Evolutionary conservation across 2,113 vertebrate genomes (phyloP).

Genomic region (Fulica atra): DNA sequence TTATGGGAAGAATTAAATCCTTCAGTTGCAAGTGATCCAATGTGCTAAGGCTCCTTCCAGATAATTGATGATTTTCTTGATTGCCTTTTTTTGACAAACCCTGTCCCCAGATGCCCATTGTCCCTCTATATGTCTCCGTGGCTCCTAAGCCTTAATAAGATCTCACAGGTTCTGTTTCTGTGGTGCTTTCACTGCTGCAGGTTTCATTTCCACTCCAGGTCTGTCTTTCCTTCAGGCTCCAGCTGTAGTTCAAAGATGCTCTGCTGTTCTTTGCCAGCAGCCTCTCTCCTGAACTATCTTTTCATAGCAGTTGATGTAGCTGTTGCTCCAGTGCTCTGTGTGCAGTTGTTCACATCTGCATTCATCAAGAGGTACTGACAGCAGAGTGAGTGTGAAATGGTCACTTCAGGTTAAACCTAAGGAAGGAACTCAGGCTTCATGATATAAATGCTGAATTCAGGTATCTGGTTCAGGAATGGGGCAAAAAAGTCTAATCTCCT

Average conservation of each 20-base stretch:
- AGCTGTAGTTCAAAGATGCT: slow-evolving; percentile 4
- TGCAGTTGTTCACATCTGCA: not conserved
- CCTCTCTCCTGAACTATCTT: not conserved
- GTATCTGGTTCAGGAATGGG: not conserved
- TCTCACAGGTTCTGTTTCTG: not conserved
- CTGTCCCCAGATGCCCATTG: not conserved
- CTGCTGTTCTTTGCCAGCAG: not conserved
- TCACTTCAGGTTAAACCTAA: not conserved
- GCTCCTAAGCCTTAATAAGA: not conserved
- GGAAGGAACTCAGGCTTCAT: not conserved
- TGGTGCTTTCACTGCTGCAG: not conserved
- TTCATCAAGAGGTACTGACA: not conserved
- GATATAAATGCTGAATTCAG: not conserved
- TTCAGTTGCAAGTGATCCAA: not conserved
- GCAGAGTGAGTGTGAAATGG: not conserved
- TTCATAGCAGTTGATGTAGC: not conserved
- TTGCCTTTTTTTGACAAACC: not conserved
- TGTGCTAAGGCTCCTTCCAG: not conserved
- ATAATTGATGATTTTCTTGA: slow-evolving; percentile 17
- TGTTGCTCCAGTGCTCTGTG: not conserved
- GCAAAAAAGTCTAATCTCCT: not conserved
- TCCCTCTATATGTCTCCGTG: not conserved
- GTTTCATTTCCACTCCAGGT: not conserved
- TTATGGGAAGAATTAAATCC: not conserved
- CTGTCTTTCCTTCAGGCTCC: not conserved